Percentiles rank a stretch among this genome's conserved stretches.
Conservation (phyloP, 2,888 invertebrate genomes). For the Harpagoxenus sublaevis region DNA sequence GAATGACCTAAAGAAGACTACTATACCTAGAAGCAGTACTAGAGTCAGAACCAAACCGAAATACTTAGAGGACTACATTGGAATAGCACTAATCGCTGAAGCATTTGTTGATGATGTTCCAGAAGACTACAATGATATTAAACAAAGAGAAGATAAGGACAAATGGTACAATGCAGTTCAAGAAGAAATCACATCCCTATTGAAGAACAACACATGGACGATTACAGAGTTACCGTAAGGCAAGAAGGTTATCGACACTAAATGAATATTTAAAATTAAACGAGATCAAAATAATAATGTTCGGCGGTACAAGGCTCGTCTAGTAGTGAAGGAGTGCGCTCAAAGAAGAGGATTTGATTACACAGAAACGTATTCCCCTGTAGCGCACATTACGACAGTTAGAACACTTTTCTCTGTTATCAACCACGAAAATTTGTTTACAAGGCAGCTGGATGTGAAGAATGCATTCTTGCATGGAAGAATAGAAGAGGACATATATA, state of each 20-base stretch:
- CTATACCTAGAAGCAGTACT: not conserved
- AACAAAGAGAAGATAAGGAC: not conserved
- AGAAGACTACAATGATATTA: not conserved
- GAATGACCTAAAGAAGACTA: too few species aligned
- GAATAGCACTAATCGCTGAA: constrained; percentile 18
- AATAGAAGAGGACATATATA: not conserved
- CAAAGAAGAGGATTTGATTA: not conserved
- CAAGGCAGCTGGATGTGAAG: constrained; percentile 10
- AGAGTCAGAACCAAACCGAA: not conserved
- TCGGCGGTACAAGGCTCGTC: not conserved
- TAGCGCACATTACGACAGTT: not conserved
- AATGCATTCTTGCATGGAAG: constrained; percentile 19
- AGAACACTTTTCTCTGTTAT: not conserved
- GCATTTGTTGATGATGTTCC: constrained; percentile 12
- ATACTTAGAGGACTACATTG: not conserved
- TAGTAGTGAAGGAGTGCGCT: not conserved
- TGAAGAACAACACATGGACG: constrained; percentile 12
- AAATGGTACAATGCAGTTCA: constrained; percentile 7
- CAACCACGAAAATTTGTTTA: not conserved
- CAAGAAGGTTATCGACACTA: constrained; percentile 65
- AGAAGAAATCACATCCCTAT: not conserved
- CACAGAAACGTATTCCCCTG: not conserved
- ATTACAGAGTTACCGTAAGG: not conserved
- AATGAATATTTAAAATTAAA: constrained; percentile 72
- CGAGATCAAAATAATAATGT: not conserved